Evolutionary conservation across 2,113 vertebrate species (phyloP), one percentile per base, ranked within the genome.

Genomic region (Gavialis gangeticus): DNA sequence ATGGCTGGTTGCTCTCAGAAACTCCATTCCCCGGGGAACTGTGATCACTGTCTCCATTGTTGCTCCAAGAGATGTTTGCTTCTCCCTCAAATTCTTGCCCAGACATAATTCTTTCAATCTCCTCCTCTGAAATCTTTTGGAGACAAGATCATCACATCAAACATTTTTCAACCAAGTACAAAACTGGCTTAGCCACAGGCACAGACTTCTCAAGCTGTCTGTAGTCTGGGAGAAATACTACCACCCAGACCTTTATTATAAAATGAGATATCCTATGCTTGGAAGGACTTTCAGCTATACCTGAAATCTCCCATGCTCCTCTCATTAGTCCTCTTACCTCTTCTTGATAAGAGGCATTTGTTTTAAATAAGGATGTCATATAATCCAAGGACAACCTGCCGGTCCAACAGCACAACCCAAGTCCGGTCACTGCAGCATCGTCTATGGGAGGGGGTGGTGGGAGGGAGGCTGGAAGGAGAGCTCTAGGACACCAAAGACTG

Each of bases 31-130:
- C 99, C 27, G 99, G 99, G 67, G 99, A 99, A 97, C 99, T 99
- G 88, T 99, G 99, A 98, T 99, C 99, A 15, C 99, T 99, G 98
- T 99, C 99, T 14, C 99, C 99, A 0, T 99, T 99, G 98, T 99
- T 99, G 96, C 98, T 99, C 99, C 99, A 99, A 81, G 98, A 98
- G 95, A 99, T 98, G 96, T 98, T 98, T 85, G 98, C 98, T 11
- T 99, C 99, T 97, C 99, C 99, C 97, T 99, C 99, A 98, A 99
- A 99, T 97, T 99, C 99, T 98, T 99, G 99, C 71, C 99, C 99
- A 57, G 99, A 99, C 99, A 99, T 99, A 97, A 99, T 99, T 86
- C 99, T 98, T 95, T 99, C 99, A 4, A 99, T 99, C 98, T 99
- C 99, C 94, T 99, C 99, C 93, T 99, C 99, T 3, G 99, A 99